These are phyloP conservation scores for Echinops telfairi DNA, from an alignment of 2,113 vertebrate species.

Conservation along the genomic window DNA sequence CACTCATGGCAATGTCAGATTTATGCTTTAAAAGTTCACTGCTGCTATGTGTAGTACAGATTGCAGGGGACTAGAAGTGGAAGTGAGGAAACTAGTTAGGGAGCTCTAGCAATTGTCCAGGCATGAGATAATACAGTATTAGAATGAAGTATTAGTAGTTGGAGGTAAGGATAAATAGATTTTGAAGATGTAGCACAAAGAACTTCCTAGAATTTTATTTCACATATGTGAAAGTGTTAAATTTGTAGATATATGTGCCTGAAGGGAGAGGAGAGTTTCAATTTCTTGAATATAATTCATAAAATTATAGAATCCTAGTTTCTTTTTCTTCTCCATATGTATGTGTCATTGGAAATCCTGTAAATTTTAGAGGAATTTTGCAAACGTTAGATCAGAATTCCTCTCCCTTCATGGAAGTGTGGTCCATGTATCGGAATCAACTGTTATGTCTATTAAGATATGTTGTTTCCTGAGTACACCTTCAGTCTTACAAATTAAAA, in stretches of 20 bases:
- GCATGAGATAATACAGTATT: neutral
- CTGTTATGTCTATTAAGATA: neutral
- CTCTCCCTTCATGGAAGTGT: neutral
- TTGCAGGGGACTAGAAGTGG: neutral
- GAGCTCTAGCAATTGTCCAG: neutral
- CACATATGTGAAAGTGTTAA: neutral
- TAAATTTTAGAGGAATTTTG: slow-evolving; percentile 27
- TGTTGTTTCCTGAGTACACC: neutral
- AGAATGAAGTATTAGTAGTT: neutral
- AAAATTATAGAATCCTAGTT: neutral
- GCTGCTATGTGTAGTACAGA: neutral
- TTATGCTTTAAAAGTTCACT: neutral
- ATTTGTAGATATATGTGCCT: neutral
- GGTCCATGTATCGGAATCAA: neutral
- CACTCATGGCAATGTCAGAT: neutral
- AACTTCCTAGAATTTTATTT: slow-evolving; percentile 2
- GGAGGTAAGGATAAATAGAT: neutral
- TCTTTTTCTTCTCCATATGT: neutral
- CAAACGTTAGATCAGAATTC: neutral
- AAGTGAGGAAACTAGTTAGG: neutral
- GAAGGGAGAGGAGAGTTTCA: neutral
- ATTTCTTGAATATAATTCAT: neutral
- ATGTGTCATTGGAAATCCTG: neutral
- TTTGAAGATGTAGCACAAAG: neutral
- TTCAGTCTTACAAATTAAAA: neutral